Conservation (phyloP, 2,888 invertebrate genomes). For the Chaitophorus viminalis region DNA sequence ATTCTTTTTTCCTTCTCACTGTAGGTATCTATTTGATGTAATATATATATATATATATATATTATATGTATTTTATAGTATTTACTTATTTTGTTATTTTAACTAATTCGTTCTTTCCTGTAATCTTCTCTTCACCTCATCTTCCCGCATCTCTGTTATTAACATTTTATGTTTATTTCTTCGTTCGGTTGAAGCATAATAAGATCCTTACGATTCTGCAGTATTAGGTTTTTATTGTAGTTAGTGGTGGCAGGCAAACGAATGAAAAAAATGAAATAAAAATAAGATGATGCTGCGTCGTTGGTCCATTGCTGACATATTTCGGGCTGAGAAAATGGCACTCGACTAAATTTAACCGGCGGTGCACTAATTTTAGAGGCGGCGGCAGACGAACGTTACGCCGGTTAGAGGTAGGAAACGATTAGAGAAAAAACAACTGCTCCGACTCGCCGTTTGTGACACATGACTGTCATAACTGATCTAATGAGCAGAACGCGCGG, state of each 20-base stretch:
- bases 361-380: constrained; percentile 48
- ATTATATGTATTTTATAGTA: too few relatives aligned
- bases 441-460: constrained; percentile 21
- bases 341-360: constrained; percentile 56
- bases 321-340: constrained; percentile 48
- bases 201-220: background rate
- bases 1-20: background rate
- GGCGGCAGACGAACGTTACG: constrained; percentile 16
- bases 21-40: too few relatives aligned
- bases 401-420: constrained; percentile 35
- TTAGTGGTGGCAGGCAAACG: background rate
- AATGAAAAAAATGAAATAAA: background rate
- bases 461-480: constrained; percentile 55
- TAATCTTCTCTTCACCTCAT: too few relatives aligned
- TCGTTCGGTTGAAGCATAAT: background rate
- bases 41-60: too few relatives aligned
- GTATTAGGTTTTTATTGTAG: too few relatives aligned
- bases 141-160: background rate
- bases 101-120: too few relatives aligned
- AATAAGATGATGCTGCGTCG: background rate
- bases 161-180: background rate
- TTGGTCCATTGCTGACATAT: constrained; percentile 28
- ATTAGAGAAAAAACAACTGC: constrained; percentile 29
- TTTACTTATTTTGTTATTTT: too few relatives aligned
- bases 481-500: constrained; percentile 31